A percentile compares a stretch with the other conserved stretches of the same genome.
Conservation (phyloP, 2,113 vertebrate genomes). For the Scophthalmus maximus region DNA sequence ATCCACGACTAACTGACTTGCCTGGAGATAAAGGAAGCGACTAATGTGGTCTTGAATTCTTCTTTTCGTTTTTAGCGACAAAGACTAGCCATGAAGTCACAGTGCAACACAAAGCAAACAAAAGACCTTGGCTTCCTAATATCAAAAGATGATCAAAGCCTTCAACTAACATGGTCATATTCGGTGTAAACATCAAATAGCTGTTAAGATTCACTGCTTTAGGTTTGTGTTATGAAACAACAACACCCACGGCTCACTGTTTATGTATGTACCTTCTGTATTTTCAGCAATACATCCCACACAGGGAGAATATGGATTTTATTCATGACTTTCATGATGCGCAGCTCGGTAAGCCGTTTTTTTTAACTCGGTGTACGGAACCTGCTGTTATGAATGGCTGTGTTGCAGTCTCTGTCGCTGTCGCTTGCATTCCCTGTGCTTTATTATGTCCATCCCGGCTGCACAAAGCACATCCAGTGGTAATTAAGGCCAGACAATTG, state of each 20-base stretch:
- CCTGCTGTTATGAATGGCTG: slow-evolving; percentile 52
- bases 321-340: slow-evolving; percentile 71
- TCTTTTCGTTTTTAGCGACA: too few relatives aligned
- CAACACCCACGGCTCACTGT: not conserved
- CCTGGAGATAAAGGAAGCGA: too few relatives aligned
- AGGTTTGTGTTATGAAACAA: not conserved
- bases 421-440: slow-evolving; percentile 27
- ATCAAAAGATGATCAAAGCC: too few relatives aligned
- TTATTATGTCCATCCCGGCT: slow-evolving; percentile 52
- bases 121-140: too few relatives aligned
- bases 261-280: slow-evolving; percentile 12
- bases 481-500: slow-evolving; percentile 71
- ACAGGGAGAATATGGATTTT: slow-evolving; percentile 48
- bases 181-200: too few relatives aligned
- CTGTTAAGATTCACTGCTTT: too few relatives aligned
- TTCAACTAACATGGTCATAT: too few relatives aligned
- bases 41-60: too few relatives aligned
- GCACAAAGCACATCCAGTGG: slow-evolving; percentile 53
- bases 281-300: slow-evolving; percentile 24
- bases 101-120: too few relatives aligned
- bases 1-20: too few relatives aligned
- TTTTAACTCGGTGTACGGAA: slow-evolving; percentile 29
- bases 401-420: slow-evolving; percentile 39
- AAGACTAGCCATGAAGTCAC: too few relatives aligned
- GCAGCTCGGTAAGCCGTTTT: slow-evolving; percentile 38